Base-by-base conservation (phyloP, 2,113 vertebrate genomes). In the Ptilorrhoa leucosticta region DNA sequence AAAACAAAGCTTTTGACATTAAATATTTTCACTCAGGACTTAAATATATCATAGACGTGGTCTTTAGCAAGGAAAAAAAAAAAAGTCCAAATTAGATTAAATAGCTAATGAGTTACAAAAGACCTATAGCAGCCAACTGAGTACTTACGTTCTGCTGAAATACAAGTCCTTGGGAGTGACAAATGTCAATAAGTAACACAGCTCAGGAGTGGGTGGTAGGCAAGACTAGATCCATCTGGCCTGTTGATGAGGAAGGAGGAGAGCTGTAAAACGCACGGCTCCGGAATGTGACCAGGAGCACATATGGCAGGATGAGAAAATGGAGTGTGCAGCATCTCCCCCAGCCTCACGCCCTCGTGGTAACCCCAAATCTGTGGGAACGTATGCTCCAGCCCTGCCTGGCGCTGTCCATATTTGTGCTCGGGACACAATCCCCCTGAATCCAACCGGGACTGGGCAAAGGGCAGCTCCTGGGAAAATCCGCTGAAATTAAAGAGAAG, bases 161-260 rank as follows among this genome's bases (percentile, higher is more conserved):
- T 6, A 1, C 13, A 83, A 94, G 75, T 39, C 71, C 81, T 83
- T 80, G 78, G 63, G 87, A 80, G 70, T 64, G 73, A 84, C 61
- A 84, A 82, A 68, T 65, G 58, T 75, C 84, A 76, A 48, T 48
- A 86, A 85, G 85, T 71, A 89, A 40, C 56, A 47, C 31, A 68
- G 68, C 78, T 91, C 45, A 63, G 81, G 48, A 92, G 90, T 75
- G 50, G 83, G 88, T 86, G 79, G 85, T 21, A 88, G 63, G 70
- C 63, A 87, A 83, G 85, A 65, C 42, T 73, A 15, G 71, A 92
- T 86, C 94, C 88, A 93, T 80, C 83, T 94, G 94, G 94, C 64
- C 88, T 94, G 88, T 14, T 80, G 79, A 81, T 63, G 72, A 77
- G 58, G 66, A 90, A 73, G 78, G 83, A 78, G 30, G 71, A 57